Percentiles rank a stretch among this genome's conserved stretches.
Evolutionary conservation across 2,888 invertebrate genomes (phyloP).

Genomic region (Salticus scenicus): DNA sequence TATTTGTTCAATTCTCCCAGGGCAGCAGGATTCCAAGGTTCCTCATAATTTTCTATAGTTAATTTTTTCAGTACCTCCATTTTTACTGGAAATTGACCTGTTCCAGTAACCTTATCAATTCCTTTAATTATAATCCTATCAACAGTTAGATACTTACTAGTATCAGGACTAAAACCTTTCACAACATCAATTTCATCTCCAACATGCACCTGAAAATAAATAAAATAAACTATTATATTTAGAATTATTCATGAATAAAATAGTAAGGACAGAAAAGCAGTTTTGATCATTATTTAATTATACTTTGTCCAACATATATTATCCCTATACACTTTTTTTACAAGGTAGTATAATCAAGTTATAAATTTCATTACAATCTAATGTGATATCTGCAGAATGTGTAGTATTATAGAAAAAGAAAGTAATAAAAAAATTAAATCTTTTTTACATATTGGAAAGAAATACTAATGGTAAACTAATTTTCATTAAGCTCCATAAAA

Average conservation of each 20-base stretch:
- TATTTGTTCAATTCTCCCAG: not conserved
- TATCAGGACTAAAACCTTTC: conserved; percentile 81
- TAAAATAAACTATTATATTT: conserved; percentile 4
- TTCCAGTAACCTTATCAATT: conserved; percentile 76
- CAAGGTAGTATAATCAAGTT: no score
- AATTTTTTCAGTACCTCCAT: conserved; percentile 83
- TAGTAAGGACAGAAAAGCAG: not conserved
- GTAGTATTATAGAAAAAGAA: no score
- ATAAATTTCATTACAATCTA: no score
- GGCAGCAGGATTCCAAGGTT: conserved; percentile 77
- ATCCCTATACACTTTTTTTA: no score
- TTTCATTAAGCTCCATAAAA: no score
- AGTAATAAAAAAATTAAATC: no score
- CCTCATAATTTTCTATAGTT: conserved; percentile 84
- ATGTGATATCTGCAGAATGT: no score
- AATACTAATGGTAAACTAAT: no score
- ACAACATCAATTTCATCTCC: conserved; percentile 88
- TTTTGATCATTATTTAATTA: no score
- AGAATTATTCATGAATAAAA: not conserved
- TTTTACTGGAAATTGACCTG: conserved; percentile 80
- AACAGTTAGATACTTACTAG: conserved; percentile 83
- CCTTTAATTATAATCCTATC: conserved; percentile 82
- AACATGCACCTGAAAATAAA: conserved; percentile 78
- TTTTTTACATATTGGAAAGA: no score
- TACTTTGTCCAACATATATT: no score